Percentiles rank a stretch among this genome's conserved stretches.
Evolutionary conservation across 2,113 vertebrate species (phyloP).

Genomic region (Saiga tatarica): DNA sequence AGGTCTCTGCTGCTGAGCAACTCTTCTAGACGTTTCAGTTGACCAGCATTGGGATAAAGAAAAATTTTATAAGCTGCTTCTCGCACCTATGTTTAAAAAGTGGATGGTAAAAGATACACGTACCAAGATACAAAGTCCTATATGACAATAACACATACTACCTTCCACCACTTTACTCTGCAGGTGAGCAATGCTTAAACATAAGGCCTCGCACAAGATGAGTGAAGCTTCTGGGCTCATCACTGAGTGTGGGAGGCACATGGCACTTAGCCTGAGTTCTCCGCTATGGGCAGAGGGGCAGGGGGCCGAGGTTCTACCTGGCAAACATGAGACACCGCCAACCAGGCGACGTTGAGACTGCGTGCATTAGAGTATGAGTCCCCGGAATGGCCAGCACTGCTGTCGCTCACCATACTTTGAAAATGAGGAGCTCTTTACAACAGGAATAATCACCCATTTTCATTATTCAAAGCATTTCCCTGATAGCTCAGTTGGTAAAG

Average conservation of each 20-base stretch:
- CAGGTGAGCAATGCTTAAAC: background rate
- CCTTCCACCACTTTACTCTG: background rate
- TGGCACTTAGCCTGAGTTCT: no score
- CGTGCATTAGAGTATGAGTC: no score
- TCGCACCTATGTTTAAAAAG: slow-evolving; percentile 84
- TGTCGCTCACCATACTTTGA: background rate
- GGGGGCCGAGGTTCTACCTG: background rate
- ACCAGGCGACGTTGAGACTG: background rate
- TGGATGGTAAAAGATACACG: background rate
- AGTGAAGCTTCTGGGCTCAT: background rate
- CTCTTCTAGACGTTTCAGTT: slow-evolving; percentile 90
- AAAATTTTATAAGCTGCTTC: slow-evolving; percentile 97
- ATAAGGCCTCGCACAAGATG: background rate
- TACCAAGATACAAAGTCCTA: background rate
- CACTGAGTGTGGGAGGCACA: background rate
- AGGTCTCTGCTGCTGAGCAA: slow-evolving; percentile 88
- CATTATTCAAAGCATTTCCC: background rate
- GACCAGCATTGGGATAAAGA: slow-evolving; percentile 88
- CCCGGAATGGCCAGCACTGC: background rate
- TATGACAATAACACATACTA: background rate
- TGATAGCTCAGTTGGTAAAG: background rate
- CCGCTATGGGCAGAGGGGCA: background rate
- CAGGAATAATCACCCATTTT: background rate
- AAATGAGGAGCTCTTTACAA: background rate
- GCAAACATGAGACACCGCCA: background rate